Evolutionary conservation across 2,888 invertebrate species (phyloP), one percentile per base, ranked within the genome.

Genomic region (Thalpophila matura): DNA sequence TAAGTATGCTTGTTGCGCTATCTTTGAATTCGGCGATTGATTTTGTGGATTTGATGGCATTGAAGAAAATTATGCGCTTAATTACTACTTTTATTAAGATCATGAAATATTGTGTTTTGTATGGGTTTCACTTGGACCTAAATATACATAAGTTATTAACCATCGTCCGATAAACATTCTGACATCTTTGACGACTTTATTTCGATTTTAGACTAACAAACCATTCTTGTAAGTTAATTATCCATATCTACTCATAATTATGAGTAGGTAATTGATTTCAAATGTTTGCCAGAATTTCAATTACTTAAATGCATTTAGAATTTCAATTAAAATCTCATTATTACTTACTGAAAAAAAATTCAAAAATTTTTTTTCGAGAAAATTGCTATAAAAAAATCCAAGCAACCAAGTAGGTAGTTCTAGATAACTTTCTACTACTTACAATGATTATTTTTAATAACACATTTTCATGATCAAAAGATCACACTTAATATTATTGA

Each of bases 401-500:
- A 4, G 1, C 2, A 5, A 9, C 9, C 1, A n/a, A 26, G 3
- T 27, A 12, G 0, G n/a, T n/a, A 37, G 6, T 10, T 22, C 5
- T 1, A 12, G 4, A 12, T 4, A 14, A 29, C 7, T 26, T 16
- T 0, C 16, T 43, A 49, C 6, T 16, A n/a, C n/a, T n/a, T n/a
- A n/a, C n/a, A n/a, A n/a, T n/a, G n/a, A n/a, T n/a, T n/a, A n/a
- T n/a, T n/a, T n/a, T 26, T 33, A 10, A 38, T 42, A 16, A 35
- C 14, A 61, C 33, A 24, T 16, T 29, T 42, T 38, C 16, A 16
- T 33, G 53, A 68, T 65, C 54, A 59, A 33, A 68, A 63, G 71
- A 81, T 74, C 72, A 59, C 56, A 65, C 45, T 59, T 58, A 40
- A 40, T 40, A 40, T 37, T 37, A 72, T 73, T 65, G 64, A 65